These are phyloP conservation scores for Monoplex corrugatus DNA, from an alignment of 2,888 invertebrate species.

Conservation along the genomic window DNA sequence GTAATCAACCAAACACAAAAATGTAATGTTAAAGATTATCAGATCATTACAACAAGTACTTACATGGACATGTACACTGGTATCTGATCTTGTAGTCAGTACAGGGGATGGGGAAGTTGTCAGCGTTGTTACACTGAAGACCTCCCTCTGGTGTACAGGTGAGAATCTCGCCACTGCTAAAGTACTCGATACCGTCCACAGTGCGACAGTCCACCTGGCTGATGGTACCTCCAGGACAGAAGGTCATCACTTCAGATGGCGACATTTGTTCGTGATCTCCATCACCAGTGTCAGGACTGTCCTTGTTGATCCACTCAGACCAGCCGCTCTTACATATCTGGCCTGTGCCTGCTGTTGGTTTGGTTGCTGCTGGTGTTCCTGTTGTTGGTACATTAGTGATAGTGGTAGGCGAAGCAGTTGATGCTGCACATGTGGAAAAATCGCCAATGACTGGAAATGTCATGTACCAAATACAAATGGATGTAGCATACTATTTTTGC, in stretches of 20 bases:
- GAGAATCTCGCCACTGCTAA: slow-evolving; percentile 60
- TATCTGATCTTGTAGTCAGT: slow-evolving; percentile 74
- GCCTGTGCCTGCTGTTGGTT: slow-evolving; percentile 35
- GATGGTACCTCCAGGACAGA: slow-evolving; percentile 63
- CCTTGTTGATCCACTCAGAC: slow-evolving; percentile 57
- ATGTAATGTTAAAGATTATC: no score
- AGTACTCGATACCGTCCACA: slow-evolving; percentile 59
- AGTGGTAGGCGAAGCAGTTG: not conserved
- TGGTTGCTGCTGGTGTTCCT: slow-evolving; percentile 44
- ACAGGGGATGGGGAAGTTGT: slow-evolving; percentile 66
- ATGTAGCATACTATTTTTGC: no score
- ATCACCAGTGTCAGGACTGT: slow-evolving; percentile 52
- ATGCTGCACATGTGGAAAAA: not conserved
- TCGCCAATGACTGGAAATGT: not conserved
- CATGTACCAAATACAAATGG: no score
- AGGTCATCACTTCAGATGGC: slow-evolving; percentile 53
- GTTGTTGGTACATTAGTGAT: slow-evolving; percentile 48
- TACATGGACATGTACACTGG: slow-evolving; percentile 39
- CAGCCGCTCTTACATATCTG: slow-evolving; percentile 50
- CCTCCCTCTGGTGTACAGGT: slow-evolving; percentile 85
- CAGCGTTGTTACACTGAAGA: slow-evolving; percentile 81
- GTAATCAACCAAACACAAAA: no score
- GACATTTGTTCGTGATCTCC: slow-evolving; percentile 62
- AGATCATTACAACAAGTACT: no score
- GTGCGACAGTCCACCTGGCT: slow-evolving; percentile 66